A percentile compares a stretch with the other conserved stretches of the same genome.
These are phyloP conservation scores for Pavo muticus DNA, from an alignment of 2,113 vertebrate species.

Conservation along the genomic window DNA sequence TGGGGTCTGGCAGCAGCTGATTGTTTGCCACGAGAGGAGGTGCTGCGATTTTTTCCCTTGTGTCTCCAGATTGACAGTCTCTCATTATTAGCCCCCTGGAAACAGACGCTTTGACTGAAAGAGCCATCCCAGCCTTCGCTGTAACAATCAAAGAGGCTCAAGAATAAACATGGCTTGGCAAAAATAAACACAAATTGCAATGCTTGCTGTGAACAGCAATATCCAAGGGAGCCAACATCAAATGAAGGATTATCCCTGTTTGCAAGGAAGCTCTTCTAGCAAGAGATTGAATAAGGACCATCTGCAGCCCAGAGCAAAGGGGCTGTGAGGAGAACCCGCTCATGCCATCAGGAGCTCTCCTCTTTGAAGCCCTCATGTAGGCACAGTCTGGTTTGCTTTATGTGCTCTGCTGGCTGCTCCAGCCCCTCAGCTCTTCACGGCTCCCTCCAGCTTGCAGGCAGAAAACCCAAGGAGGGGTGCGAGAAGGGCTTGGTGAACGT, in stretches of 20 bases:
- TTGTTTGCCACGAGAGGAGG: conserved; percentile 18
- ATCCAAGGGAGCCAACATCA: conserved; percentile 72
- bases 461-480: not conserved
- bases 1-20: conserved; percentile 52
- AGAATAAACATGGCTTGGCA: conserved; percentile 72
- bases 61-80: conserved; percentile 43
- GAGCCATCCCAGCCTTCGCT: conserved; percentile 50
- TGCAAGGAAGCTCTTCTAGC: conserved; percentile 53
- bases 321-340: conserved; percentile 37
- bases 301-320: conserved; percentile 55
- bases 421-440: not conserved
- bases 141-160: conserved; percentile 67
- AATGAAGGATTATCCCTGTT: conserved; percentile 71
- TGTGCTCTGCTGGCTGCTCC: not conserved
- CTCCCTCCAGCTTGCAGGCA: not conserved
- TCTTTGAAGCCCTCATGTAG: not conserved
- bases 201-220: conserved; percentile 64
- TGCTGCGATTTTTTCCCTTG: not conserved
- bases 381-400: not conserved
- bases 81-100: conserved; percentile 64
- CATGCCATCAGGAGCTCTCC: not conserved
- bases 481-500: not conserved
- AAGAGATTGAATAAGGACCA: conserved; percentile 57
- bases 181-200: conserved; percentile 72
- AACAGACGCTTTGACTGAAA: conserved; percentile 62